A percentile compares a stretch with the other conserved stretches of the same genome.
phyloP scores from a whole-genome alignment of 1,140 invertebrate genomes.

The Cotesia vestalis region DNA sequence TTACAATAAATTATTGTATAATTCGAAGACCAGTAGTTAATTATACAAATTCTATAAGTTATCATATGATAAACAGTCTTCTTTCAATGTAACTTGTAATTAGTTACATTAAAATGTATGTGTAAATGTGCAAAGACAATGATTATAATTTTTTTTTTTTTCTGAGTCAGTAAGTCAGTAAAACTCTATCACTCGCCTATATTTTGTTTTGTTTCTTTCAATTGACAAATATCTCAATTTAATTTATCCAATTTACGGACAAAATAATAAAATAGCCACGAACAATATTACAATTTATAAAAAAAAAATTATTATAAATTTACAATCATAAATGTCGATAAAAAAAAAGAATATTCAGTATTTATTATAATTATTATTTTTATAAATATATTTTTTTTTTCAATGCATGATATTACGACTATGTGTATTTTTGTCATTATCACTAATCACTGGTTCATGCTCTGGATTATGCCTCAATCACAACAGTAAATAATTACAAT shows the following conservation, averaged over 20 bases:
- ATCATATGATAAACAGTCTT: background rate
- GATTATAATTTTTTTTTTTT: background rate
- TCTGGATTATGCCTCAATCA: too few species aligned
- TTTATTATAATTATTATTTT: too few species aligned
- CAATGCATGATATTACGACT: conserved; percentile 8
- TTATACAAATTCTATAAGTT: background rate
- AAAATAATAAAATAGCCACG: too few species aligned
- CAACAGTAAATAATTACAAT: background rate
- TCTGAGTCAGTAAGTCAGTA: background rate
- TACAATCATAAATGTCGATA: too few species aligned
- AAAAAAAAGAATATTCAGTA: too few species aligned
- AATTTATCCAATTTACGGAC: too few species aligned
- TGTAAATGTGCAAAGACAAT: conserved; percentile 6
- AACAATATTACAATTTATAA: too few species aligned
- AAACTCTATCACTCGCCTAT: background rate
- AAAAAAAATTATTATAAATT: too few species aligned
- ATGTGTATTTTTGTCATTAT: background rate
- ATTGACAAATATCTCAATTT: background rate
- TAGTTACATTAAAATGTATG: background rate
- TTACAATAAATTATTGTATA: background rate
- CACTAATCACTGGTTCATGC: too few species aligned
- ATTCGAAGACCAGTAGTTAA: background rate
- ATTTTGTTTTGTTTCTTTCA: background rate
- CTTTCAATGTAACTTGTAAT: conserved; percentile 3
- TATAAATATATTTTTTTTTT: conserved; percentile 12